Evolutionary conservation across 2,888 invertebrate species (phyloP).

Genomic region (Eumacrocentrus americanus): DNA sequence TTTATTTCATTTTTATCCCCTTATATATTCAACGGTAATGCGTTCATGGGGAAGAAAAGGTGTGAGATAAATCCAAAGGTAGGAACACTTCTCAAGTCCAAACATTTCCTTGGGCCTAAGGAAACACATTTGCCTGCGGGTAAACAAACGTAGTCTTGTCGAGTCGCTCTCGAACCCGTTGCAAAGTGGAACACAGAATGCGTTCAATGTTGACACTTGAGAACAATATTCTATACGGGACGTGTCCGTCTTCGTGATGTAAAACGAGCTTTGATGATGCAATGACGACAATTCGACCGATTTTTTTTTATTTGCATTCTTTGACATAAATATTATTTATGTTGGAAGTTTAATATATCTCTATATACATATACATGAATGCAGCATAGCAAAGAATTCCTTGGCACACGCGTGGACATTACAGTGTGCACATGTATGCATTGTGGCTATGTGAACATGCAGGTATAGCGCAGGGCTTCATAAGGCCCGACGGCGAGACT

Average conservation of each 20-base stretch:
- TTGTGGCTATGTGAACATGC: slow-evolving; percentile 12
- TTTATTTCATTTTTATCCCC: too few relatives aligned
- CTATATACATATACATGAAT: neutral
- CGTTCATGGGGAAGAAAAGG: too few relatives aligned
- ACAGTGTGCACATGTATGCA: slow-evolving; percentile 15
- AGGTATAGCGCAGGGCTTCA: slow-evolving; percentile 31
- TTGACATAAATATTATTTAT: neutral
- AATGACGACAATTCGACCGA: slow-evolving; percentile 14
- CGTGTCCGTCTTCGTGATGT: slow-evolving; percentile 32
- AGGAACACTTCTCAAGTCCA: slow-evolving; percentile 41
- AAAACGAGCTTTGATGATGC: too few relatives aligned
- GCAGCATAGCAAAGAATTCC: neutral
- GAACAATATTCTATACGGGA: slow-evolving; percentile 50
- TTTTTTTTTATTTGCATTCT: slow-evolving; percentile 12
- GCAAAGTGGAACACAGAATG: slow-evolving; percentile 51
- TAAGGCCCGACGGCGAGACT: slow-evolving; percentile 38
- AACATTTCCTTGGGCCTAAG: slow-evolving; percentile 57
- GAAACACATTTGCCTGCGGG: slow-evolving; percentile 60
- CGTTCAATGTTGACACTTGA: slow-evolving; percentile 51
- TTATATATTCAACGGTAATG: too few relatives aligned
- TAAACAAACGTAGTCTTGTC: slow-evolving; percentile 49
- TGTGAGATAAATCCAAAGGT: slow-evolving; percentile 22
- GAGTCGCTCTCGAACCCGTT: slow-evolving; percentile 44
- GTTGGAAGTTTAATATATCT: slow-evolving; percentile 11
- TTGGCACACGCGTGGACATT: slow-evolving; percentile 1